Conservation (phyloP, 2,888 invertebrate genomes). For the Adela reaumurella region DNA sequence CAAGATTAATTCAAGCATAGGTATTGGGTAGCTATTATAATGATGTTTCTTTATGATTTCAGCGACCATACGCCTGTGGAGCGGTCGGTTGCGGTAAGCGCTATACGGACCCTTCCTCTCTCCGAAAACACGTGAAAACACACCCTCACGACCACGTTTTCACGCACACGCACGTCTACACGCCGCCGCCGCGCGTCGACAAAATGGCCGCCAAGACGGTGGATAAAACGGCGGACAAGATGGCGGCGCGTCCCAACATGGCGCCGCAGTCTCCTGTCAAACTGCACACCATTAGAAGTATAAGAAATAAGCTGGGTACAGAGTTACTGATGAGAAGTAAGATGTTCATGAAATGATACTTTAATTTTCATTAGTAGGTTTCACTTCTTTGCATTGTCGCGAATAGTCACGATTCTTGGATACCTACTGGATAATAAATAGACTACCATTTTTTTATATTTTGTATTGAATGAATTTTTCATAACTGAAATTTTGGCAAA, state of each 20-base stretch:
- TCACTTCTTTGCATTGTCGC: too few species aligned
- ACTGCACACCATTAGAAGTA: conserved; percentile 36
- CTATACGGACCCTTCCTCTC: conserved; percentile 91
- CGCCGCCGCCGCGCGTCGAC: conserved; percentile 27
- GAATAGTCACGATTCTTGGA: too few species aligned
- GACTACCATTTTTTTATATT: too few species aligned
- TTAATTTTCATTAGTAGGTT: too few species aligned
- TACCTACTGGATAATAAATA: too few species aligned
- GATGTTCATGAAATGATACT: too few species aligned
- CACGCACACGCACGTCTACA: conserved; percentile 28
- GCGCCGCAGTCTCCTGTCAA: conserved; percentile 47
- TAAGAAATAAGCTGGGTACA: conserved; percentile 36
- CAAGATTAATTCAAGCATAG: too few species aligned
- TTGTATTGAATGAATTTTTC: too few species aligned
- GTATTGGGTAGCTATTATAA: too few species aligned
- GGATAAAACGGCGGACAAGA: conserved; percentile 27
- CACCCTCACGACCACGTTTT: conserved; percentile 53
- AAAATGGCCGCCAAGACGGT: conserved; percentile 30
- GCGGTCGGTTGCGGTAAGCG: conserved; percentile 83
- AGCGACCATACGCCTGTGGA: conserved; percentile 93
- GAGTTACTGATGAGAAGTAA: conserved; percentile 7
- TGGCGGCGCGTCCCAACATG: conserved; percentile 26
- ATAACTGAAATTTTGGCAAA: too few species aligned
- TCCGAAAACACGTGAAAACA: conserved; percentile 90
- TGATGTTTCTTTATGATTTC: too few species aligned